Evolutionary conservation across 2,888 invertebrate genomes (phyloP).

Genomic region (Trichacis sp.): DNA sequence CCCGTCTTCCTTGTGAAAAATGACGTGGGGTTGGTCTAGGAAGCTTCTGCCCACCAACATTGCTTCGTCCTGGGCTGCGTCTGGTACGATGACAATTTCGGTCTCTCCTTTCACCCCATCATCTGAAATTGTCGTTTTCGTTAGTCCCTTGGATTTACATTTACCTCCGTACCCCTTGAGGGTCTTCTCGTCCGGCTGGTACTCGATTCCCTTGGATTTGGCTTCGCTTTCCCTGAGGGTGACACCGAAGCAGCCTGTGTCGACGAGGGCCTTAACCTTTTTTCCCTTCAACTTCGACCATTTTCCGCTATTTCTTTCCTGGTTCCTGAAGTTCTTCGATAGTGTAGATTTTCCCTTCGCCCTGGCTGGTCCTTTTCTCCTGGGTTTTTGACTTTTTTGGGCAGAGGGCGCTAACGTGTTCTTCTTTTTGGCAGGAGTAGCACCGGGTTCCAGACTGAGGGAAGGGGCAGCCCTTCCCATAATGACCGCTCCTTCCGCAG

Average conservation of each 20-base stretch:
- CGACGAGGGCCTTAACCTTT: conserved; percentile 2
- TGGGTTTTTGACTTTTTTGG: neutral
- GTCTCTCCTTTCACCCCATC: conserved; percentile 6
- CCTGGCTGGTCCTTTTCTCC: neutral
- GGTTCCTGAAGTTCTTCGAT: no score
- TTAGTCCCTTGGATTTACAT: neutral
- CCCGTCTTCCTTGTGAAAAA: no score
- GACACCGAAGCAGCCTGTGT: conserved; percentile 13
- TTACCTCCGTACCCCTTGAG: conserved; percentile 12
- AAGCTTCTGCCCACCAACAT: conserved; percentile 6
- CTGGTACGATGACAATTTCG: neutral
- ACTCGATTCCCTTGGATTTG: neutral
- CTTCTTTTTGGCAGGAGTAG: conserved; percentile 4
- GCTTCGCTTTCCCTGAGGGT: conserved; percentile 11
- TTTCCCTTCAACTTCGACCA: conserved; percentile 6
- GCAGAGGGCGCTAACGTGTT: conserved; percentile 5
- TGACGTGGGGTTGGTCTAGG: neutral
- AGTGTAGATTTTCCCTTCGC: no score
- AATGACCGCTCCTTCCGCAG: conserved; percentile 5
- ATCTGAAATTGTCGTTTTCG: neutral
- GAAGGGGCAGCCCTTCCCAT: conserved; percentile 1
- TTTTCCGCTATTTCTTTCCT: conserved; percentile 5
- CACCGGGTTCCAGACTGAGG: conserved; percentile 3
- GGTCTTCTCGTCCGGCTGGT: neutral
- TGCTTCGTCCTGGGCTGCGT: no score